Percentiles rank a stretch among this genome's conserved stretches.
phyloP scores from a whole-genome alignment of 2,888 invertebrate genomes.

The Dryobota labecula region DNA sequence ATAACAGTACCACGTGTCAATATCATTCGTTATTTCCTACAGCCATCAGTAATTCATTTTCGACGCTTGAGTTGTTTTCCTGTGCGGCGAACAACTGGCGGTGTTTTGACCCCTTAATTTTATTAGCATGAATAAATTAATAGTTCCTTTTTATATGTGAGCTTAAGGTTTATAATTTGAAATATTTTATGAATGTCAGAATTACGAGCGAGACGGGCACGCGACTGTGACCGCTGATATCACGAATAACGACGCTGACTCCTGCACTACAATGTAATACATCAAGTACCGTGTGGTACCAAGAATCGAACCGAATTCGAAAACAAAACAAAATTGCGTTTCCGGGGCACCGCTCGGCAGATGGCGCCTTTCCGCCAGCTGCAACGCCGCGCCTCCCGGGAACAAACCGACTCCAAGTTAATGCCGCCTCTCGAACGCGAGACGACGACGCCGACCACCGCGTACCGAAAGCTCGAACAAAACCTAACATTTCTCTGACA shows the following conservation, averaged over 20 bases:
- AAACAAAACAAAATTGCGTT: slow-evolving; percentile 87
- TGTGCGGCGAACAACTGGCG: slow-evolving; percentile 61
- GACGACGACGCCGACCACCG: slow-evolving; percentile 3
- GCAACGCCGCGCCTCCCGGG: slow-evolving; percentile 74
- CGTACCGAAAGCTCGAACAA: slow-evolving; percentile 43
- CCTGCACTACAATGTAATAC: slow-evolving; percentile 59
- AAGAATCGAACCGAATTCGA: slow-evolving; percentile 79
- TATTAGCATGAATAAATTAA: slow-evolving; percentile 66
- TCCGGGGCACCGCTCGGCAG: slow-evolving; percentile 86
- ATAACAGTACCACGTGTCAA: slow-evolving; percentile 58
- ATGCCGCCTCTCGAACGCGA: slow-evolving; percentile 68
- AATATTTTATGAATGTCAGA: slow-evolving; percentile 63
- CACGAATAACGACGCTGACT: slow-evolving; percentile 60
- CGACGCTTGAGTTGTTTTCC: slow-evolving; percentile 66
- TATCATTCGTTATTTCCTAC: slow-evolving; percentile 60
- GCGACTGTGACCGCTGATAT: slow-evolving; percentile 75
- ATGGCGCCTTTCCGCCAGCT: slow-evolving; percentile 91
- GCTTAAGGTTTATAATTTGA: slow-evolving; percentile 51
- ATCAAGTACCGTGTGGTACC: slow-evolving; percentile 55
- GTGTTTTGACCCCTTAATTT: slow-evolving; percentile 66
- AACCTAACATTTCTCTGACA: slow-evolving; percentile 43
- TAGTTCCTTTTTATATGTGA: slow-evolving; percentile 60
- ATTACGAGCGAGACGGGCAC: slow-evolving; percentile 72
- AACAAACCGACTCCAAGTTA: slow-evolving; percentile 73
- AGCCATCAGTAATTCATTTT: slow-evolving; percentile 69